Base-by-base conservation (phyloP, 2,113 vertebrate genomes). In the Atractosteus spatula region DNA sequence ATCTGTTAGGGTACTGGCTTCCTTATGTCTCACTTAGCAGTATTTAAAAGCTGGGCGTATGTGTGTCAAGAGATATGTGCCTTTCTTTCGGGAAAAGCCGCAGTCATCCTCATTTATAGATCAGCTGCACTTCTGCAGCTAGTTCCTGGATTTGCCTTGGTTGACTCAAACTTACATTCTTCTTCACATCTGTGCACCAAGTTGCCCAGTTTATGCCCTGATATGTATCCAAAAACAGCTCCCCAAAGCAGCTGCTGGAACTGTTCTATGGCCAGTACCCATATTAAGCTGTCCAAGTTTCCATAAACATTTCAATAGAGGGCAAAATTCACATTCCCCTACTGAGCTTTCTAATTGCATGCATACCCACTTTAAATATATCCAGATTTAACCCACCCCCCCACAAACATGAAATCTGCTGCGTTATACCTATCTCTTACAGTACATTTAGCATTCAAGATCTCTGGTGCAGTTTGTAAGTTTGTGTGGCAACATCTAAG, bases 261-360 rank as follows among this genome's bases (percentile, higher is more conserved):
- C 73, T 78, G 71, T 81, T 79, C 79, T 81, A 86, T 83, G 83
- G 82, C 85, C 81, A 82, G 77, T 70, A 73, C 76, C 71, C 80
- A 79, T 80, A 65, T 77, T 81, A 77, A 67, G 45, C 82, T 65
- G 82, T 90, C 84, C 81, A 87, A 85, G 76, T 86, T 91, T 91
- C 85, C 86, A 80, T 86, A 82, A 88, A 83, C 81, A 82, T 82
- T 77, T 85, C 80, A 80, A 79, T 77, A 83, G 71, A 80, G 81
- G 73, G 76, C 76, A 79, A 79, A 65, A 72, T 12, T 70, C 75
- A 76, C 73, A 70, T 45, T 80, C 76, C 68, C 76, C 69, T 77
- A 81, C 74, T 62, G 69, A 79, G 83, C 74, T 77, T 86, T 80
- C 75, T 80, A 76, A 83, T 80, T 70, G 80, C 16, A 76, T 2